phyloP scores from a whole-genome alignment of 2,113 vertebrate genomes.

The Pantherophis guttatus region DNA sequence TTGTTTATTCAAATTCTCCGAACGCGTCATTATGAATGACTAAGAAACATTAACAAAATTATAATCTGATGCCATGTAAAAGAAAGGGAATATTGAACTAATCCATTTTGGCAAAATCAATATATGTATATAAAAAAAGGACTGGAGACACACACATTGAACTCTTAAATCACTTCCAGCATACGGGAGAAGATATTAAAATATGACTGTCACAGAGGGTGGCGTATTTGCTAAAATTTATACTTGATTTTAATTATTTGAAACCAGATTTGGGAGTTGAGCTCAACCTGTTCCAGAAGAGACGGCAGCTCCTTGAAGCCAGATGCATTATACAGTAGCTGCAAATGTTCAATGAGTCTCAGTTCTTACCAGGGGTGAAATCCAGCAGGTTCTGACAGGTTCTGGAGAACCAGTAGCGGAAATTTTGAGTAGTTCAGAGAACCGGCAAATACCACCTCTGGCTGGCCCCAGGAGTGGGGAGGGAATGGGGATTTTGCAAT shows the following conservation, averaged over 20 bases:
- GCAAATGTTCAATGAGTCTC: not conserved
- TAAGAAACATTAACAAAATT: slow-evolving; percentile 52
- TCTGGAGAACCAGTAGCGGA: no score
- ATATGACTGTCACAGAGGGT: not conserved
- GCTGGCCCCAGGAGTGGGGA: no score
- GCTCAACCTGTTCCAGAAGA: not conserved
- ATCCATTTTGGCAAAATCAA: slow-evolving; percentile 31
- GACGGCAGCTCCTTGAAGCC: not conserved
- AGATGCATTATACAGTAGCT: not conserved
- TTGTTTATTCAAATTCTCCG: slow-evolving; percentile 55
- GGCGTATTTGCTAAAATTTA: slow-evolving; percentile 17
- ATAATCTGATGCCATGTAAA: slow-evolving; percentile 26
- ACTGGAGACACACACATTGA: slow-evolving; percentile 24
- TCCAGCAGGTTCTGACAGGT: no score
- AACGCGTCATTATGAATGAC: slow-evolving; percentile 41
- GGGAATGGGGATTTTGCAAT: no score
- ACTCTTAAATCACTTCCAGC: slow-evolving; percentile 24
- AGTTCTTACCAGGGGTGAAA: not conserved
- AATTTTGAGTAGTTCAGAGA: no score
- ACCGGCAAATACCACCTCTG: no score
- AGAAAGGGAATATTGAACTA: slow-evolving; percentile 51
- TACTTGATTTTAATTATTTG: not conserved
- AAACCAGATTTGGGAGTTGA: not conserved
- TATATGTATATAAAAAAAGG: slow-evolving; percentile 33
- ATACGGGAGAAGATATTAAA: slow-evolving; percentile 27